These are phyloP conservation scores for Steinernema carpocapsae DNA, from an alignment of 2,888 invertebrate genomes.

Conservation along the genomic window DNA sequence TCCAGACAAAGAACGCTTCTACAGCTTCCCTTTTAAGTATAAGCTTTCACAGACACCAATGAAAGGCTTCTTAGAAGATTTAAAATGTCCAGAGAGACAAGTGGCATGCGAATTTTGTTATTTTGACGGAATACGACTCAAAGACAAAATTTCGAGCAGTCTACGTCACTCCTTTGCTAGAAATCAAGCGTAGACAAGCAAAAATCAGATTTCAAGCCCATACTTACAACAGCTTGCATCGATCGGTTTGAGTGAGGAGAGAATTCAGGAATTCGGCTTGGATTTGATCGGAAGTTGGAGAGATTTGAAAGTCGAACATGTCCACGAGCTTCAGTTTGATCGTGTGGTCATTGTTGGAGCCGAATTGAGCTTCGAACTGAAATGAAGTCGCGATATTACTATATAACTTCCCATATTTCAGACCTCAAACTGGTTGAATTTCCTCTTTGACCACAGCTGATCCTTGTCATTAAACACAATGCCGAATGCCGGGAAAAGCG, in stretches of 20 bases:
- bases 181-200: not conserved
- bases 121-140: not conserved
- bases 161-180: not conserved
- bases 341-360: not conserved
- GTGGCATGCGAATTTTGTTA: too few species aligned
- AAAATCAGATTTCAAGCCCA: not conserved
- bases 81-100: too few species aligned
- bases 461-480: not conserved
- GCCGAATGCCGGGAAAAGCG: not conserved
- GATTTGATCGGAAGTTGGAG: not conserved
- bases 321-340: not conserved
- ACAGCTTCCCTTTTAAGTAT: too few species aligned
- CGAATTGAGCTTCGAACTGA: not conserved
- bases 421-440: not conserved
- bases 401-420: too few species aligned
- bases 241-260: not conserved
- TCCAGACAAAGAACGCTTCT: too few species aligned
- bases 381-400: not conserved
- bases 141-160: too few species aligned
- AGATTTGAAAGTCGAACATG: not conserved
- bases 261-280: not conserved
- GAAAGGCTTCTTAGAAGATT: too few species aligned
- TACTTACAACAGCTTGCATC: not conserved
- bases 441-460: not conserved
- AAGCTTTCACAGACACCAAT: too few species aligned